phyloP scores from a whole-genome alignment of 1,140 invertebrate species.

The fruit fly (Drosophila melanogaster) region Release_6_plus_ISO1_MT NC_004354.4:15743501-15744000 shows the following conservation, averaged over 20 bases:
- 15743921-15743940: conserved; percentile 74
- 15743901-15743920: conserved; percentile 63
- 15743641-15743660: neutral
- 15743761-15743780: conserved; percentile 8
- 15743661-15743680: conserved; percentile 10
- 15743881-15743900: conserved; percentile 76
- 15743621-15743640: neutral
- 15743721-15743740: neutral
- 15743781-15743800: conserved; percentile 69
- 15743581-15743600: conserved; percentile 68
- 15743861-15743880: conserved; percentile 79
- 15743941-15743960: conserved; percentile 66
- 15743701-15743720: conserved; percentile 1
- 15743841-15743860: conserved; percentile 79
- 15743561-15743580: conserved; percentile 66
- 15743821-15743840: conserved; percentile 77
- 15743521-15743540: conserved; percentile 69
- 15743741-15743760: neutral
- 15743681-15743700: neutral
- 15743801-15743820: conserved; percentile 68
- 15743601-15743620: conserved; percentile 46
- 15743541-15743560: conserved; percentile 69
- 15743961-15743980: conserved; percentile 66
- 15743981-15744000: conserved; percentile 69
- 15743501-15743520: conserved; percentile 74